Base-by-base conservation (phyloP, 2,113 vertebrate genomes). In the Lepus europaeus region DNA sequence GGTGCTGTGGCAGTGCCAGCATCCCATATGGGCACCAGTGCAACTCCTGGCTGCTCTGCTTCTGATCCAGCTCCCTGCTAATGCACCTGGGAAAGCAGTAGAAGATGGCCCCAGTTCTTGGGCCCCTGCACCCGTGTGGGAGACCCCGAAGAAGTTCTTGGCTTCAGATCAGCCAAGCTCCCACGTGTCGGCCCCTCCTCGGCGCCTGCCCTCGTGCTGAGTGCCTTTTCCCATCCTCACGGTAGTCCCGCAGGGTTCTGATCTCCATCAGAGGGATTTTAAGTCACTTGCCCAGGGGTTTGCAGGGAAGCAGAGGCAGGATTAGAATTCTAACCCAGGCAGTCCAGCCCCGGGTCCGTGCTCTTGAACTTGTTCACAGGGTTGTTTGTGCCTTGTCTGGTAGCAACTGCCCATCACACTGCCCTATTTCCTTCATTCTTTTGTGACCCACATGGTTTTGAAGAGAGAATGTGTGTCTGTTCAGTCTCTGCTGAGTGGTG, bases 391-490 rank as follows among this genome's bases (percentile, higher is more conserved):
- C 14, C 56, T 45, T 70, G 27, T 78, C 59, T 74, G n/a, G 19
- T 68, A 0, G 3, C n/a, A 5, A 7, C 4, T 10, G 16, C 68
- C 53, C 80, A 0, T 31, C 45, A 6, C 3, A 0, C 23, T n/a
- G 23, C 17, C 63, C 56, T 3, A 1, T 76, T 81, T 86, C 63
- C 76, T 63, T 64, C 49, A 9, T 64, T 59, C 27, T 69, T 49
- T 61, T 80, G n/a, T 66, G 6, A 4, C 33, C 19, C 3, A 16
- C 13, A 33, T 61, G 39, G 19, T 19, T 93, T 39, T 51, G 82
- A 66, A 63, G 53, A 59, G 12, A 27, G 33, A 59, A 39, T n/a
- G 5, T 77, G 5, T 31, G 31, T 16, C 22, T 77, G 0, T 87
- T n/a, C 61, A 33, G 2, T 85, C 73, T 76, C 77, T 92, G 56